Evolutionary conservation across 2,113 vertebrate genomes (phyloP).

Genomic region (Cairina moschata): DNA sequence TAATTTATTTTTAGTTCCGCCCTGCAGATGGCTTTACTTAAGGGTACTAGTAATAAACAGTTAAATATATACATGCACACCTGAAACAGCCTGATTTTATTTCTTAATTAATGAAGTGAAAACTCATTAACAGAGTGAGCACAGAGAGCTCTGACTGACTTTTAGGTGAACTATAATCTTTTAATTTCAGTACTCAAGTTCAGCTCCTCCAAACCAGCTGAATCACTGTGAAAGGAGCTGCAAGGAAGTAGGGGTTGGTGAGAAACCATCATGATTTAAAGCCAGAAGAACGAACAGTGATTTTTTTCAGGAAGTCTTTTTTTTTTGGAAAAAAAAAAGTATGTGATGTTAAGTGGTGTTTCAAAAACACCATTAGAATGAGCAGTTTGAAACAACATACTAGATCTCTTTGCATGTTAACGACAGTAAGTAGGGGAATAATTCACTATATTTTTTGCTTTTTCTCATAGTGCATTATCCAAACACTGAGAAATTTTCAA

Average conservation of each 20-base stretch:
- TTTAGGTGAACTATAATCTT: not conserved
- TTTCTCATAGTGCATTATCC: not conserved
- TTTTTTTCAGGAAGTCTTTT: not conserved
- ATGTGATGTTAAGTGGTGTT: not conserved
- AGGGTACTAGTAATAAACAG: not conserved
- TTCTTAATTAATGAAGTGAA: conserved; percentile 1
- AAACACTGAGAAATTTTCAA: not conserved
- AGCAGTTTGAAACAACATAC: not conserved
- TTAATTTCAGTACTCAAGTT: not conserved
- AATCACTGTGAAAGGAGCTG: conserved; percentile 29
- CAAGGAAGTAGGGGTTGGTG: not conserved
- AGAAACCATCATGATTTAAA: conserved; percentile 17
- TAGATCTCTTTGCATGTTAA: not conserved
- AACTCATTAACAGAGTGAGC: not conserved
- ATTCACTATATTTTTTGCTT: not conserved
- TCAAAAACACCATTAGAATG: not conserved
- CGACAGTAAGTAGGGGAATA: not conserved
- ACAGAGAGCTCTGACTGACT: not conserved
- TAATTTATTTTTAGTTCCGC: conserved; percentile 11
- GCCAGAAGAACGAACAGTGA: not conserved
- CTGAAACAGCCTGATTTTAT: not conserved
- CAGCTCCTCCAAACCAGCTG: conserved; percentile 8
- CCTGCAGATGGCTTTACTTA: not conserved
- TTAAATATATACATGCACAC: not conserved
- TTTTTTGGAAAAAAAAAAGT: not conserved